phyloP scores from a whole-genome alignment of 1,140 invertebrate species.

The Eriosoma lanigerum region DNA sequence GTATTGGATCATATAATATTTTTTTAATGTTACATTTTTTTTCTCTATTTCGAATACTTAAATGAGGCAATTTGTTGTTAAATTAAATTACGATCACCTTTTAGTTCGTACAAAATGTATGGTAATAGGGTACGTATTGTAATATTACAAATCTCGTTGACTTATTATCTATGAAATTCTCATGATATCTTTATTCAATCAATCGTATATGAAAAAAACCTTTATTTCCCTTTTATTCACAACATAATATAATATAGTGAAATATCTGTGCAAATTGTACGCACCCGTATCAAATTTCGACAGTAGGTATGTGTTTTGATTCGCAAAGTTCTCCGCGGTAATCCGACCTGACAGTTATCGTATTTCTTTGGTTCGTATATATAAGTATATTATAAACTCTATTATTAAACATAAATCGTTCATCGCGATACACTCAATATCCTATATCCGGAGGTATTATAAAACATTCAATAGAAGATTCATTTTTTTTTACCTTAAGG shows the following conservation, averaged over 20 bases:
- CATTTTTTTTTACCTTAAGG: not conserved
- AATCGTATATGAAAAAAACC: not conserved
- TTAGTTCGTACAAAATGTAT: no score
- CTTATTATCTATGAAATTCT: conserved; percentile 35
- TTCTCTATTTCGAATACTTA: no score
- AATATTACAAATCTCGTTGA: conserved; percentile 29
- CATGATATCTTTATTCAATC: conserved; percentile 31
- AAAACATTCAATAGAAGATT: conserved; percentile 36
- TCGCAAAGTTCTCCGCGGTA: conserved; percentile 38
- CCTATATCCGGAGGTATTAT: conserved; percentile 51
- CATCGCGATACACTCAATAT: conserved; percentile 42
- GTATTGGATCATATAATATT: not conserved
- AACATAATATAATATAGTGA: not conserved
- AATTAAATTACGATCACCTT: no score
- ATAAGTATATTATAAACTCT: not conserved
- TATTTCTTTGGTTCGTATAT: conserved; percentile 40
- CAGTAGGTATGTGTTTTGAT: conserved; percentile 41
- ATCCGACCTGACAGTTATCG: conserved; percentile 51
- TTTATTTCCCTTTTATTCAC: not conserved
- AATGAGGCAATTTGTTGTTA: no score
- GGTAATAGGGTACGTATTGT: no score
- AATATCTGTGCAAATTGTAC: conserved; percentile 37
- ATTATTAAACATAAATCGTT: conserved; percentile 45
- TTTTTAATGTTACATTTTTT: no score
- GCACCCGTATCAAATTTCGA: conserved; percentile 27